phyloP scores from a whole-genome alignment of 2,113 vertebrate species.

The Rhinichthys klamathensis region DNA sequence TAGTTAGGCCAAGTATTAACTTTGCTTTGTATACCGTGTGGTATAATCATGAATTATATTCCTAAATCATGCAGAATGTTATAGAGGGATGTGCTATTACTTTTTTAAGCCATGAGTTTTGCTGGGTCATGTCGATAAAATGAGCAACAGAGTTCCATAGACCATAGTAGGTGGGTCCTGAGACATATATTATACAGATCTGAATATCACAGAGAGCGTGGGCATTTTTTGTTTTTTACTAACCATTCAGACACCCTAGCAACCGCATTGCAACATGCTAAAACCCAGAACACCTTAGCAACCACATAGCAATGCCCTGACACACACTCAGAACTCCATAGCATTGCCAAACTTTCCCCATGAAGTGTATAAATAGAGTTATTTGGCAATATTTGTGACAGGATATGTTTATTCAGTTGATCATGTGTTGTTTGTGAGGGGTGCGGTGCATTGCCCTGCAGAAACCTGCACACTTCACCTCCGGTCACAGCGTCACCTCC shows the following conservation, averaged over 20 bases:
- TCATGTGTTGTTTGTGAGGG: not conserved
- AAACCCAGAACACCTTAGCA: not conserved
- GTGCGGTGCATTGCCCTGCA: slow-evolving; percentile 15
- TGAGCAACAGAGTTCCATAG: not conserved
- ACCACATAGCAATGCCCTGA: not conserved
- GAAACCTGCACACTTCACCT: not conserved
- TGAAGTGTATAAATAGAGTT: no score
- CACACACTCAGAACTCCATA: not conserved
- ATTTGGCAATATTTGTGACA: not conserved
- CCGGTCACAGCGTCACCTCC: not conserved
- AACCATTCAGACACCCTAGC: not conserved
- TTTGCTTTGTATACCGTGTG: no score
- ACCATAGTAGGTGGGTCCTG: not conserved
- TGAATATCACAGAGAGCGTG: not conserved
- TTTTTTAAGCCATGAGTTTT: not conserved
- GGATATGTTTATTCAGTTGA: not conserved
- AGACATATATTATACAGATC: not conserved
- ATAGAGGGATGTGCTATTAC: no score
- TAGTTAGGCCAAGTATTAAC: no score
- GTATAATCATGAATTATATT: no score
- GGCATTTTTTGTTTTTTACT: not conserved
- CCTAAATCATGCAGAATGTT: no score
- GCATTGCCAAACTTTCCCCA: not conserved
- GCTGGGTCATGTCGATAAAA: not conserved
- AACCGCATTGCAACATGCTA: not conserved